Evolutionary conservation across 2,888 invertebrate species (phyloP).

Genomic region (Rhynchonema sp.): DNA sequence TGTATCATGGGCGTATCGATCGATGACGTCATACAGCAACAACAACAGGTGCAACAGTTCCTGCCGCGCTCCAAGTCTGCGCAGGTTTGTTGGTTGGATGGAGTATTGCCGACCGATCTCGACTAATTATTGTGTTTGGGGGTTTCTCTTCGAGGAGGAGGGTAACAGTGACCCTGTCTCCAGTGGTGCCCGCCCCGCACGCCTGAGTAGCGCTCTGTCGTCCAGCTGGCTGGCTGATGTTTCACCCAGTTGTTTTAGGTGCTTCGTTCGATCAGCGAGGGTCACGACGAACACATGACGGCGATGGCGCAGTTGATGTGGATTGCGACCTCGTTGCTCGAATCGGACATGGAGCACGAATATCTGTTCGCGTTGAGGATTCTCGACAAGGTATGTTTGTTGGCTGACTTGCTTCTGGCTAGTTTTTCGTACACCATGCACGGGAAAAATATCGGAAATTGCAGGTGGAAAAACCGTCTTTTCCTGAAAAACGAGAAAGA

Average conservation of each 20-base stretch:
- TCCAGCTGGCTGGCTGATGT: constrained; percentile 77
- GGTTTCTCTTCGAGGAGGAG: too few species aligned
- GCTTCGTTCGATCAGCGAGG: constrained; percentile 42
- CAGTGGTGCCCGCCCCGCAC: too few species aligned
- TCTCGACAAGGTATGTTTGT: constrained; percentile 49
- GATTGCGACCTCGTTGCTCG: constrained; percentile 80
- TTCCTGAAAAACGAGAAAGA: too few species aligned
- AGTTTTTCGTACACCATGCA: neutral
- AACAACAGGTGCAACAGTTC: neutral
- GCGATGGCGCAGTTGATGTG: constrained; percentile 88
- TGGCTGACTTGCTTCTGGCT: too few species aligned
- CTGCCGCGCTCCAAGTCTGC: constrained; percentile 2
- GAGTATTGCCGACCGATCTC: too few species aligned
- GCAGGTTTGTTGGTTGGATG: too few species aligned
- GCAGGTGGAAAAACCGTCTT: too few species aligned
- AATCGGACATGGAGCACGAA: constrained; percentile 97
- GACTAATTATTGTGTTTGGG: too few species aligned
- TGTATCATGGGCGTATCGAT: constrained; percentile 17
- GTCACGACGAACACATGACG: constrained; percentile 55
- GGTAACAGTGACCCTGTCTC: too few species aligned
- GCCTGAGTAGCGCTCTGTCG: too few species aligned
- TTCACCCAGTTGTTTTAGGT: too few species aligned
- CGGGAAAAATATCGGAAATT: too few species aligned
- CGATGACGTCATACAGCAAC: neutral
- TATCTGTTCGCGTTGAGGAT: constrained; percentile 74